phyloP scores from a whole-genome alignment of 1,140 invertebrate species.

The Cheumatopsyche charites region DNA sequence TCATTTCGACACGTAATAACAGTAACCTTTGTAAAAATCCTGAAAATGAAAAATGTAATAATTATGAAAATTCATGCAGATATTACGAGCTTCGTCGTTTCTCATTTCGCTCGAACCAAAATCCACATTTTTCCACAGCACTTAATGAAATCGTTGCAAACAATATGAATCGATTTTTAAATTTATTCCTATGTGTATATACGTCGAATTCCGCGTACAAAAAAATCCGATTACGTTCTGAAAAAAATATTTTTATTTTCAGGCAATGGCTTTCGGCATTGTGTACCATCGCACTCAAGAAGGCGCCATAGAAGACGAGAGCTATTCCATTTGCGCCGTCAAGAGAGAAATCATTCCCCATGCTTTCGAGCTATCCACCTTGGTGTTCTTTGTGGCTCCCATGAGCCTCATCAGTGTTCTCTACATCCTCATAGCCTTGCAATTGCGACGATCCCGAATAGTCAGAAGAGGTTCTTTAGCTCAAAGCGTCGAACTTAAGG shows the following conservation, averaged over 20 bases:
- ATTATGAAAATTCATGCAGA: background rate
- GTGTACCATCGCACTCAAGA: conserved; percentile 62
- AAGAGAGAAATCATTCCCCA: conserved; percentile 72
- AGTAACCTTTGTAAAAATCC: background rate
- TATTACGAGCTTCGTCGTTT: conserved; percentile 3
- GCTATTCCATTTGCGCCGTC: conserved; percentile 62
- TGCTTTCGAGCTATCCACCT: conserved; percentile 82
- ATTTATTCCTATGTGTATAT: no score
- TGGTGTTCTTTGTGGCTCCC: conserved; percentile 81
- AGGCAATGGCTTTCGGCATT: conserved; percentile 57
- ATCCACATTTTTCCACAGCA: background rate
- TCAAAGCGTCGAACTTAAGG: conserved; percentile 44
- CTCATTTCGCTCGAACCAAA: background rate
- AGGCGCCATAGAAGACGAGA: conserved; percentile 65
- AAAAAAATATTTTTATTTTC: conserved; percentile 31
- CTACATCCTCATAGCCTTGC: conserved; percentile 83
- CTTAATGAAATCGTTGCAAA: background rate
- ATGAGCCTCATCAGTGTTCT: conserved; percentile 87
- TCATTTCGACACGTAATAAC: background rate
- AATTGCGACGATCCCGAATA: conserved; percentile 68
- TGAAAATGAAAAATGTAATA: conserved; percentile 1
- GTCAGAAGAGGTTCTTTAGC: conserved; percentile 51
- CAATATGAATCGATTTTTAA: no score
- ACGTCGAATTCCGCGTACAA: no score
- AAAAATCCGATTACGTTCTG: no score